phyloP scores from a whole-genome alignment of 2,113 vertebrate species.

The Centropus unirufus region DNA sequence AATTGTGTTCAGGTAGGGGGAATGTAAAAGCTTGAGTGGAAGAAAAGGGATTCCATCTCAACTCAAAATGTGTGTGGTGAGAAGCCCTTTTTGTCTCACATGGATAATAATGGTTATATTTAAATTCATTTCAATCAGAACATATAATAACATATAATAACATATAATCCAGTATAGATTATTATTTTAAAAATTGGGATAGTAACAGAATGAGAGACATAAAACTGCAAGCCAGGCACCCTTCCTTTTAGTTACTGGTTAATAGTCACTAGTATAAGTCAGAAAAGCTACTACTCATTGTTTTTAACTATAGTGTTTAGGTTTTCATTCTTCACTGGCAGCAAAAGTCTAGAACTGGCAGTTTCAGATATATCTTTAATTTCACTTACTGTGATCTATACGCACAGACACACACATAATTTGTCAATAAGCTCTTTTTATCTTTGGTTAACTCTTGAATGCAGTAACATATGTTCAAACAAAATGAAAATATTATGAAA shows the following conservation, averaged over 20 bases:
- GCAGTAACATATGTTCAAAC: background rate
- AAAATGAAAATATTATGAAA: background rate
- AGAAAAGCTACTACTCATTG: background rate
- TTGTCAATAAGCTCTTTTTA: background rate
- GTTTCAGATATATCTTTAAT: background rate
- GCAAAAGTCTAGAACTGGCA: background rate
- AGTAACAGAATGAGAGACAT: background rate
- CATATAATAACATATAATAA: background rate
- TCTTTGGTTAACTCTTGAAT: background rate
- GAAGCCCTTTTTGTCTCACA: background rate
- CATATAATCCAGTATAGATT: background rate
- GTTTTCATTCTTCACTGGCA: background rate
- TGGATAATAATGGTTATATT: background rate
- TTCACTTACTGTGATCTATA: background rate
- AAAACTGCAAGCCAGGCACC: background rate
- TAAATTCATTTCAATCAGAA: background rate
- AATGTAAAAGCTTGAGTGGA: background rate
- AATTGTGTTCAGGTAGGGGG: background rate
- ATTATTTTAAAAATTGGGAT: background rate
- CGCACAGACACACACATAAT: background rate
- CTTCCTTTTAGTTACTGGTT: background rate
- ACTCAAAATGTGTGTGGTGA: background rate
- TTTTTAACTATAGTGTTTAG: background rate
- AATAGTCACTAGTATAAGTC: background rate
- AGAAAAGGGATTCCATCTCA: background rate